Base-by-base conservation (phyloP, 1,140 invertebrate genomes). In the Kradibia gibbosae region DNA sequence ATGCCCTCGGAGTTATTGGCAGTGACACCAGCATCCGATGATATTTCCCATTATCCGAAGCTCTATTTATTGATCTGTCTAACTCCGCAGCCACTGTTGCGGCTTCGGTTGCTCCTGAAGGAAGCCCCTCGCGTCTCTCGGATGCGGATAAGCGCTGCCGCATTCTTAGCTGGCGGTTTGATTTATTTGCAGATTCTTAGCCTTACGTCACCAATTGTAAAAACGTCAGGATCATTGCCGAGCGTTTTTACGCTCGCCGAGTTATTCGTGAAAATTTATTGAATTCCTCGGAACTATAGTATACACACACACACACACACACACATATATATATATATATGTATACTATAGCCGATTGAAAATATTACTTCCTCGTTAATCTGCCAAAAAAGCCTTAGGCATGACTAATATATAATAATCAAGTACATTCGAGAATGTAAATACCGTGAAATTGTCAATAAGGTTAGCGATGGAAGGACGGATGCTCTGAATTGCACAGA, bases 101-200 rank as follows among this genome's bases (percentile, higher is more conserved):
- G 85, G 65, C 42, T 28, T 36, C 22, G 2, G 50, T n/a, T 28
- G 15, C 20, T 55, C 25, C 84, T 86, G 87, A 76, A 83, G 25
- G 88, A 89, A 87, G 82, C 86, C 85, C 74, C 31, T 11, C 82
- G 84, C 80, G 82, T 85, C 82, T 36, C 42, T 25, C n/a, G 45
- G 72, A 67, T 78, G n/a, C 76, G 76, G 48, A 70, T 78, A 20
- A 25, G 1, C 55, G 55, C 34, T 0, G 25, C 17, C 5, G 28
- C 31, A 20, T 28, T 62, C 13, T n/a, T n/a, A n/a, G n/a, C n/a
- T n/a, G n/a, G n/a, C n/a, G n/a, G 22, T 75, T 57, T 75, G 17
- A 39, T 62, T 42, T 62, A 42, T 42, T 36, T 42, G 25, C 60
- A 20, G 31, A 25, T 55, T 53, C 31, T 73, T 50, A 17, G 39